These are phyloP conservation scores for Nothobranchius kuhntae DNA, from an alignment of 2,113 vertebrate species.

Conservation along the genomic window DNA sequence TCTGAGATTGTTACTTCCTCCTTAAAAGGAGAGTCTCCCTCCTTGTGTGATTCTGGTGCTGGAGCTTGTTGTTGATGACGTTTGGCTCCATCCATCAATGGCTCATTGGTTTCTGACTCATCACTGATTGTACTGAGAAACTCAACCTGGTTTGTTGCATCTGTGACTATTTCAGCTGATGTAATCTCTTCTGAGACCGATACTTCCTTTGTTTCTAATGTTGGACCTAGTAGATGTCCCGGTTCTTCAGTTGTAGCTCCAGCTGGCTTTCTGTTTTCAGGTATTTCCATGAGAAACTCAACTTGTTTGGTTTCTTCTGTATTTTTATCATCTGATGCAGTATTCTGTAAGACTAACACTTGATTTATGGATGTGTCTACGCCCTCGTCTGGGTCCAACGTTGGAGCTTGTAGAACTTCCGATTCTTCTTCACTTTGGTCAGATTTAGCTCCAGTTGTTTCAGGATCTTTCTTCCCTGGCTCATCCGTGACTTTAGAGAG, in stretches of 20 bases:
- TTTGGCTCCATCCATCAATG: neutral
- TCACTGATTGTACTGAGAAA: too few species aligned
- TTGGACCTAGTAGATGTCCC: too few species aligned
- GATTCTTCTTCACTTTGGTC: neutral
- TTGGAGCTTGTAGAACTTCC: neutral
- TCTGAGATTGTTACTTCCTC: neutral
- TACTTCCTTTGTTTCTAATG: too few species aligned
- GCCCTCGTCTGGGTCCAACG: too few species aligned
- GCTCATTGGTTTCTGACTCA: neutral
- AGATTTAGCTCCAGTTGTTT: neutral
- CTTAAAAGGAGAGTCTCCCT: neutral
- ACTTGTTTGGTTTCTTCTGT: neutral
- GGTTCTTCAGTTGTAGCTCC: too few species aligned
- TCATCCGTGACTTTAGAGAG: constrained; percentile 21
- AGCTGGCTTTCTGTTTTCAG: too few species aligned
- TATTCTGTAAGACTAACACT: neutral
- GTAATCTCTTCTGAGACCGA: neutral
- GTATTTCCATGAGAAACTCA: neutral
- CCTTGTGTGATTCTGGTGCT: neutral
- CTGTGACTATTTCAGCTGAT: neutral
- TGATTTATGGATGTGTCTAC: neutral
- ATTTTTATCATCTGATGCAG: neutral
- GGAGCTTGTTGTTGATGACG: neutral
- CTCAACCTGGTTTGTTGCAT: neutral
- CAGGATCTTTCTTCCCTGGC: constrained; percentile 34